Base-by-base conservation (phyloP, 2,113 vertebrate species). In the Oryzias curvinotus region DNA sequence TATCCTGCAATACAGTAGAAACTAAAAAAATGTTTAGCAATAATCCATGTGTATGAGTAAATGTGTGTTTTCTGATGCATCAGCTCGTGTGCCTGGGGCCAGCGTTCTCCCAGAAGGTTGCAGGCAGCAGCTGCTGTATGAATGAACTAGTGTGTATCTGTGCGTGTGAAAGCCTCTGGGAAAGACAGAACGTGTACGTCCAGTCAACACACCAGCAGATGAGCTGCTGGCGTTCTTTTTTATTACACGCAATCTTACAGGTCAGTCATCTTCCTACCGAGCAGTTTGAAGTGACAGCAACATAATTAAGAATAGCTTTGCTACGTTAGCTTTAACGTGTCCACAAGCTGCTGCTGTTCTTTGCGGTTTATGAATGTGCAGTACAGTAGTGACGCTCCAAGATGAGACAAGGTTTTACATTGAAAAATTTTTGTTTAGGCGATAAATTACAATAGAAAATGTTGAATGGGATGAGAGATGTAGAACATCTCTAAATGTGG, bases 81-180 rank as follows among this genome's bases (percentile, higher is more conserved):
- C 77, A 87, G 77, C 67, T 85, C 57, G 55, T 56, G 61, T 47
- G 76, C 82, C 78, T 12, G 12, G 41, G 78, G 52, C 73, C 58
- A 57, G 57, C 56, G 57, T 58, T 61, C 67, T 82, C 87, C 65
- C 81, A 57, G 55, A 77, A 78, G 82, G 68, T 57, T 44, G 65
- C 66, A 18, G 44, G 62, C 69, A 84, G 71, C 82, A 85, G 85
- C 80, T 89, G 86, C 70, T 75, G 54, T 73, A 79, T 86, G 81
- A 85, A 79, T 87, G 74, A 75, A 75, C 17, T 68, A 57, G 48
- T 48, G 52, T 65, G 65, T 59, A 51, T 63, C 49, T 41, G 63
- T 74, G 69, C 68, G 68, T 64, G 53, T 46, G 41, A 57, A 67
- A 44, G 73, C 82, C 76, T 74, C 61, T 77, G 86, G 85, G 78